phyloP scores from a whole-genome alignment of 2,888 invertebrate species.

The Catocala fraxini region DNA sequence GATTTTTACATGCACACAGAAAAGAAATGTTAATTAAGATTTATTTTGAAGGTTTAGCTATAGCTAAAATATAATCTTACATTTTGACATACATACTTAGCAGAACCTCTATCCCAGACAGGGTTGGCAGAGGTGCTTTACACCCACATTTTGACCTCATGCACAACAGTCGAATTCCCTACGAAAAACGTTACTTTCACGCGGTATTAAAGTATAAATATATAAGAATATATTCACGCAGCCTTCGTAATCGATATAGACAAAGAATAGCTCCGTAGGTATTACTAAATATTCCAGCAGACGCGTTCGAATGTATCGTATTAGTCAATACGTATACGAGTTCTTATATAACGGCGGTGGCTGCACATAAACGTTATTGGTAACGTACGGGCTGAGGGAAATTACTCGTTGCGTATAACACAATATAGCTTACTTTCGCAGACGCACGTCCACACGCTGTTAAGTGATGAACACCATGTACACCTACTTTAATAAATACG shows the following conservation, averaged over 20 bases:
- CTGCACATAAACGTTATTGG: slow-evolving; percentile 51
- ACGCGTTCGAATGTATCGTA: slow-evolving; percentile 29
- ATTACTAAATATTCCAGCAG: slow-evolving; percentile 34
- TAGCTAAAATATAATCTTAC: too few species aligned
- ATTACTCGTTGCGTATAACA: slow-evolving; percentile 18
- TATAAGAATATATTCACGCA: too few species aligned
- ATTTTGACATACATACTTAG: too few species aligned
- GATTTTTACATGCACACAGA: slow-evolving; percentile 33
- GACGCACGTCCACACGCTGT: slow-evolving; percentile 53
- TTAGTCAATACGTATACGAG: slow-evolving; percentile 38
- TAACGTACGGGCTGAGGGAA: slow-evolving; percentile 34
- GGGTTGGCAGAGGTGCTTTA: too few species aligned
- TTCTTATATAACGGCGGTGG: slow-evolving; percentile 36
- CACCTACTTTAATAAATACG: slow-evolving; percentile 14
- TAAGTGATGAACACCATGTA: slow-evolving; percentile 53
- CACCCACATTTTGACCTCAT: too few species aligned
- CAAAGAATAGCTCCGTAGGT: slow-evolving; percentile 5
- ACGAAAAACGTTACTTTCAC: too few species aligned
- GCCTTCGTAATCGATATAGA: too few species aligned
- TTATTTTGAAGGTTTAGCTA: not conserved
- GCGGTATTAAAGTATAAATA: too few species aligned
- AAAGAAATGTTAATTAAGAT: slow-evolving; percentile 4
- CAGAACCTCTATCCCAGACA: too few species aligned
- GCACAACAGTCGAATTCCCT: too few species aligned
- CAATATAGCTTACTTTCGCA: slow-evolving; percentile 58